These are phyloP conservation scores for Dipodomys merriami DNA, from an alignment of 2,113 vertebrate genomes.

Conservation along the genomic window DNA sequence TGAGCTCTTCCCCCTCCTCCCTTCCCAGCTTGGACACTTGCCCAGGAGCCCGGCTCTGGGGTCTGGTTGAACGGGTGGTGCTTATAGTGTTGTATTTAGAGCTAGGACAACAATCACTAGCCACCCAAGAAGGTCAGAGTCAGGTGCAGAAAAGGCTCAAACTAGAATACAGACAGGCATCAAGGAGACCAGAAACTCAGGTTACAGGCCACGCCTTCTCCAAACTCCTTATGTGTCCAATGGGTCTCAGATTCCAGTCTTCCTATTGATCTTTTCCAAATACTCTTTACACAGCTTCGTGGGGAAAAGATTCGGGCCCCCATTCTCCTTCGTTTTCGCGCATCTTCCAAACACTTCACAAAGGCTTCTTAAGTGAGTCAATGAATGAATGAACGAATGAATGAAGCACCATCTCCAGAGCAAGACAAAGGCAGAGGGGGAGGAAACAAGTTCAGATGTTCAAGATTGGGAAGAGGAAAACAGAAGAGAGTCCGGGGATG, in stretches of 20 bases:
- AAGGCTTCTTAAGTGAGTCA: too few species aligned
- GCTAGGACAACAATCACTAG: fast-evolving
- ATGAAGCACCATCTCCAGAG: fast-evolving
- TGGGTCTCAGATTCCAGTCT: too few species aligned
- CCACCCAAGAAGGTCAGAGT: fast-evolving
- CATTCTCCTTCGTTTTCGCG: too few species aligned
- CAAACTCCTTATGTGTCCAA: not conserved
- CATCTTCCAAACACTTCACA: fast-evolving
- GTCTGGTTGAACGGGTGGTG: fast-evolving
- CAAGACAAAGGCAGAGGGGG: not conserved
- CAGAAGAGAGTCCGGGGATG: fast-evolving
- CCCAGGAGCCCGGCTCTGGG: fast-evolving
- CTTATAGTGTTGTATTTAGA: not conserved
- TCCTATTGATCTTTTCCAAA: fast-evolving
- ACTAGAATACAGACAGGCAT: not conserved
- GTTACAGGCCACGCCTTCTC: fast-evolving
- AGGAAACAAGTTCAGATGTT: fast-evolving
- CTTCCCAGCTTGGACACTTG: fast-evolving
- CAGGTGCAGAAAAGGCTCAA: fast-evolving
- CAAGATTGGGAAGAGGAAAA: fast-evolving
- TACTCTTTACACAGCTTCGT: not conserved
- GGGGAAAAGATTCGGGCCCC: fast-evolving
- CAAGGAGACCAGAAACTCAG: not conserved
- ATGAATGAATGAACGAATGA: not conserved
- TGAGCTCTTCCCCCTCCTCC: too few species aligned